A percentile compares a stretch with the other conserved stretches of the same genome.
phyloP scores from a whole-genome alignment of 2,113 vertebrate species.

The Patagioenas fasciata region DNA sequence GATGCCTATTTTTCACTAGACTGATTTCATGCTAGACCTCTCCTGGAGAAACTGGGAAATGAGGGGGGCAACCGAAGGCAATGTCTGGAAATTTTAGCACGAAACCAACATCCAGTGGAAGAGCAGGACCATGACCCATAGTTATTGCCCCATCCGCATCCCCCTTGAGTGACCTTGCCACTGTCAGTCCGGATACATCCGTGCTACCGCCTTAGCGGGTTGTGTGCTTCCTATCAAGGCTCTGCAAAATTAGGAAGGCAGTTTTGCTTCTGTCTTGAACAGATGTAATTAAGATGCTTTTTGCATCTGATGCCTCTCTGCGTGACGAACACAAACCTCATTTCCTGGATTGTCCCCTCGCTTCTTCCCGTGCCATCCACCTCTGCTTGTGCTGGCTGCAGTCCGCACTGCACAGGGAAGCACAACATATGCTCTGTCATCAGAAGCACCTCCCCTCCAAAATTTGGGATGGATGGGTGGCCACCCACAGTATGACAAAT shows the following conservation, averaged over 20 bases:
- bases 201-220: background rate
- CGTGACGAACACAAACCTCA: rapidly evolving
- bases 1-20: background rate
- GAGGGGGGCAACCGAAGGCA: background rate
- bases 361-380: background rate
- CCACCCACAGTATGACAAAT: background rate
- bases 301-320: constrained; percentile 9
- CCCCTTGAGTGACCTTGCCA: background rate
- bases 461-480: background rate
- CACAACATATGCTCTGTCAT: background rate
- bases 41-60: background rate
- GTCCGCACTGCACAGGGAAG: background rate
- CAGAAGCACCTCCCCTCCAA: background rate
- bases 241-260: constrained; percentile 3
- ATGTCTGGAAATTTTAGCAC: background rate
- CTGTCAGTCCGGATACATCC: background rate
- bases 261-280: constrained; percentile 19
- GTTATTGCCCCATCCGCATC: background rate
- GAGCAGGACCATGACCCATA: background rate
- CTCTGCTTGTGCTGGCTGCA: background rate
- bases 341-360: background rate
- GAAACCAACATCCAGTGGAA: background rate
- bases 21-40: background rate
- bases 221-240: background rate
- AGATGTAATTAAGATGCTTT: constrained; percentile 12